phyloP scores from a whole-genome alignment of 2,888 invertebrate genomes.

The Stenotaenia linearis region DNA sequence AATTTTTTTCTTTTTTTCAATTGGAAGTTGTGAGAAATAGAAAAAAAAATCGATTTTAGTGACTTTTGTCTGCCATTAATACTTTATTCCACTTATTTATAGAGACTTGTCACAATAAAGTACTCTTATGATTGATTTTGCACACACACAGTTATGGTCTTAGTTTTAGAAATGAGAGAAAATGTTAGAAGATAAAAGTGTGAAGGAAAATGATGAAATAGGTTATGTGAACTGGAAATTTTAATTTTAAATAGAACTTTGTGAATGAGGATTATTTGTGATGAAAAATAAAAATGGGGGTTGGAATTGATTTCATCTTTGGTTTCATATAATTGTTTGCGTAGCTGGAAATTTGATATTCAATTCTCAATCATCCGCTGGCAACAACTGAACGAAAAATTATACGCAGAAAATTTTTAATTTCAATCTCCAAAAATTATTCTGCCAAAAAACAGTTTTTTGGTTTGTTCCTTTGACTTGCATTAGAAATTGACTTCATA shows the following conservation, averaged over 20 bases:
- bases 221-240: background rate
- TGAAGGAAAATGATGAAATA: background rate
- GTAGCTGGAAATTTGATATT: too few relatives aligned
- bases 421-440: too few relatives aligned
- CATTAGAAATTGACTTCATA: too few relatives aligned
- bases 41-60: background rate
- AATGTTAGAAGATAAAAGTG: background rate
- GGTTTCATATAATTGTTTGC: too few relatives aligned
- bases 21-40: background rate
- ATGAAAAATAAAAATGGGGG: background rate
- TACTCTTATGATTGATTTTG: background rate
- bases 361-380: too few relatives aligned
- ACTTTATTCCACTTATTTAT: background rate
- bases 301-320: background rate
- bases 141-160: background rate
- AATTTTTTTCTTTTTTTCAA: constrained; percentile 9
- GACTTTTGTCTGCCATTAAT: background rate
- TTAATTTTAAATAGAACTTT: background rate
- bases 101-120: background rate
- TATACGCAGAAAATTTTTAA: too few relatives aligned
- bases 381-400: too few relatives aligned
- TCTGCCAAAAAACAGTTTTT: too few relatives aligned
- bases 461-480: too few relatives aligned
- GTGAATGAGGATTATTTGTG: background rate
- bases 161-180: too few relatives aligned